Percentiles rank a stretch among this genome's conserved stretches.
phyloP scores from a whole-genome alignment of 2,888 invertebrate species.

The Melinaea menophilus region DNA sequence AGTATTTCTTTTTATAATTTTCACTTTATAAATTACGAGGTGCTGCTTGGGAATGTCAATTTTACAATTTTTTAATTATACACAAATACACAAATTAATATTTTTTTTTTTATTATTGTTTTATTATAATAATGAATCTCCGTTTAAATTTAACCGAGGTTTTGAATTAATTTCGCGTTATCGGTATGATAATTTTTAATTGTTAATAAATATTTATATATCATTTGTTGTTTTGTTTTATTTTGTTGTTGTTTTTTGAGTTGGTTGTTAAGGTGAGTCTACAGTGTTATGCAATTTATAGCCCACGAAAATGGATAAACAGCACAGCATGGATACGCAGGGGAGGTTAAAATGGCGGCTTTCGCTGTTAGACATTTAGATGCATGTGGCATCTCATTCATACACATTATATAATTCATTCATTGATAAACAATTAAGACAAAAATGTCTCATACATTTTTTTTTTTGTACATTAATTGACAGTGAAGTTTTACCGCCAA shows the following conservation, averaged over 20 bases:
- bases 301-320: constrained; percentile 39
- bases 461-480: no score
- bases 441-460: no score
- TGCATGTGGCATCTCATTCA: constrained; percentile 55
- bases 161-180: constrained; percentile 48
- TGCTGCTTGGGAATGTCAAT: constrained; percentile 60
- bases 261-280: constrained; percentile 53
- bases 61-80: constrained; percentile 45
- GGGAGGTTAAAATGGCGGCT: constrained; percentile 43
- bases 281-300: constrained; percentile 76
- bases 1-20: constrained; percentile 62
- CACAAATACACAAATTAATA: constrained; percentile 35
- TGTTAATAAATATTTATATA: constrained; percentile 77
- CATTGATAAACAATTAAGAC: no score
- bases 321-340: constrained; percentile 17
- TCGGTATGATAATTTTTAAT: constrained; percentile 64
- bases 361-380: constrained; percentile 63
- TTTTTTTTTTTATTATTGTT: constrained; percentile 17
- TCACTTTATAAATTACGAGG: constrained; percentile 55
- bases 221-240: constrained; percentile 60
- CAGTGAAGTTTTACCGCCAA: no score
- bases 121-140: constrained; percentile 56
- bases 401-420: constrained; percentile 10
- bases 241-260: constrained; percentile 46
- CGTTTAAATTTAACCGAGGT: constrained; percentile 36